Percentiles rank a stretch among this genome's conserved stretches.
Conservation (phyloP, 2,113 vertebrate species). For the Chamaea fasciata region DNA sequence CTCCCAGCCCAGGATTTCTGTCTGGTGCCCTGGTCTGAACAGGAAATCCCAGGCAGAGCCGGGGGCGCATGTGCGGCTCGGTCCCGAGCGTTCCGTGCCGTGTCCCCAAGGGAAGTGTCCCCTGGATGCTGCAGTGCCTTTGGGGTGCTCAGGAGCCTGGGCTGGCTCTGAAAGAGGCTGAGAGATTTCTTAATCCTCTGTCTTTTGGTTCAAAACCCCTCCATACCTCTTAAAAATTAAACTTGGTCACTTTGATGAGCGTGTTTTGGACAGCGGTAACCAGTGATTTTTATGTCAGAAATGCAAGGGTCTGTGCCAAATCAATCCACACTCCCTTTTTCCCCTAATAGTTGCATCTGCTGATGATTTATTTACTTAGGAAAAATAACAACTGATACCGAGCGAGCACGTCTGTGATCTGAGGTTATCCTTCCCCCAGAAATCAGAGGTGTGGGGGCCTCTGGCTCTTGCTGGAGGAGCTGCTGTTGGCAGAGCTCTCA, state of each 20-base stretch:
- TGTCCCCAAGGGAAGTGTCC: fast-evolving
- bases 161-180: fast-evolving
- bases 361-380: conserved; percentile 7
- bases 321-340: not conserved
- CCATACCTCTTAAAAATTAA: not conserved
- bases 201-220: not conserved
- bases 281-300: not conserved
- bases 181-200: not conserved
- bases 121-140: not conserved
- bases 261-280: not conserved
- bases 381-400: not conserved
- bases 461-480: not conserved
- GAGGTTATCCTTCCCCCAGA: not conserved
- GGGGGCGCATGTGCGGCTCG: not conserved
- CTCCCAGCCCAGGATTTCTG: not conserved
- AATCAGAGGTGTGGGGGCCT: not conserved
- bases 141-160: not conserved
- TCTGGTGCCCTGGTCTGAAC: conserved; percentile 18
- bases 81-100: fast-evolving
- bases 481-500: not conserved
- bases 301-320: not conserved
- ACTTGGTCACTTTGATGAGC: not conserved
- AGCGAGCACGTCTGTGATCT: not conserved
- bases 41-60: conserved; percentile 26
- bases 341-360: not conserved